phyloP scores from a whole-genome alignment of 2,113 vertebrate genomes.

The Albula goreensis region DNA sequence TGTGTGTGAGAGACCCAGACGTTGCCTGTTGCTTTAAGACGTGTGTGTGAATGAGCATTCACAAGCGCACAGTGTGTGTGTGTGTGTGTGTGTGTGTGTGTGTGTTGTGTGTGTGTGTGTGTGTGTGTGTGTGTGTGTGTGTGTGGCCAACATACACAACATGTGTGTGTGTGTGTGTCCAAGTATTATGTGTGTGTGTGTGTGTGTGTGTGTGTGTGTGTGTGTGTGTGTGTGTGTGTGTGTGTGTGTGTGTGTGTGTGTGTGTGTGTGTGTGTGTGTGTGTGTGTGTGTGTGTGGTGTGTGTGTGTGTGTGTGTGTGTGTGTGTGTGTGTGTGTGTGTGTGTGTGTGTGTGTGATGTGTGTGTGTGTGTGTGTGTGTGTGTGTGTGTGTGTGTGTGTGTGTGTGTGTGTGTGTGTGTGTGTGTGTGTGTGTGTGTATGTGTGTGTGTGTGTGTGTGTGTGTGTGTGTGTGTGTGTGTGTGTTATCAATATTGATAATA shows the following conservation, averaged over 20 bases:
- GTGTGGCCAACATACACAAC: too few relatives aligned
- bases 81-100: not conserved
- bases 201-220: not conserved
- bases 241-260: not conserved
- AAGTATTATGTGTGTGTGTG: too few relatives aligned
- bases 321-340: not conserved
- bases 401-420: not conserved
- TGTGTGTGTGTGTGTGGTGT: not conserved
- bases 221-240: not conserved
- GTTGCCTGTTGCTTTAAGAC: not conserved
- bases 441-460: not conserved
- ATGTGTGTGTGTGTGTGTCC: not conserved
- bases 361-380: not conserved
- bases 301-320: not conserved
- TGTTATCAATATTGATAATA: not conserved
- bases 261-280: not conserved
- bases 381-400: not conserved
- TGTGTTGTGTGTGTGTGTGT: not conserved
- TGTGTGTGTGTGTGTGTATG: not conserved
- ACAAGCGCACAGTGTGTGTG: not conserved
- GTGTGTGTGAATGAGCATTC: too few relatives aligned
- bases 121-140: not conserved
- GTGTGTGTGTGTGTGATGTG: not conserved
- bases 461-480: not conserved
- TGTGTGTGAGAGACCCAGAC: not conserved